Percentiles rank a stretch among this genome's conserved stretches.
These are phyloP conservation scores for Eudemis profundana DNA, from an alignment of 2,888 invertebrate genomes.

Conservation along the genomic window DNA sequence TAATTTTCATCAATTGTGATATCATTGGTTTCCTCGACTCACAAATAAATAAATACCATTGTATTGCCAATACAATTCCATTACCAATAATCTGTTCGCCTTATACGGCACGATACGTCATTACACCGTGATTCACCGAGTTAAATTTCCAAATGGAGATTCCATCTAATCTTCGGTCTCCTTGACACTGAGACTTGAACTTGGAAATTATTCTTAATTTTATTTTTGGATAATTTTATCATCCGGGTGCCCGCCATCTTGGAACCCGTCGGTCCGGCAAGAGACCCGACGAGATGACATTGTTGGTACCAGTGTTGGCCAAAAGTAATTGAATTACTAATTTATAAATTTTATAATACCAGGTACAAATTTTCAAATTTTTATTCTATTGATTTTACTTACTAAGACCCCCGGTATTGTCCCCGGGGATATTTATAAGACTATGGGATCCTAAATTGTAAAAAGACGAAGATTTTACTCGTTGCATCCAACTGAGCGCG, in stretches of 20 bases:
- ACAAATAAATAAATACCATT: slow-evolving; percentile 1
- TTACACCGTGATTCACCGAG: slow-evolving; percentile 19
- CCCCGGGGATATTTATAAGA: no score
- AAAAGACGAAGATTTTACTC: slow-evolving; percentile 10
- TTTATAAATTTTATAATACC: no score
- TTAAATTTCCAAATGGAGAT: slow-evolving; percentile 29
- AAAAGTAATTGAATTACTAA: no score
- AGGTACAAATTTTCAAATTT: no score
- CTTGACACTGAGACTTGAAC: slow-evolving; percentile 27
- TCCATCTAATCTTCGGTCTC: slow-evolving; percentile 17
- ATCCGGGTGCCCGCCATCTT: no score
- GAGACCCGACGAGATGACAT: no score
- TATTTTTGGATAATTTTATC: no score
- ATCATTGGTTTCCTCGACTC: not conserved
- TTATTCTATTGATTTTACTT: no score
- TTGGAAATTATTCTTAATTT: slow-evolving; percentile 4
- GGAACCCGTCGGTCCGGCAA: no score
- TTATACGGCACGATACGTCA: slow-evolving; percentile 10
- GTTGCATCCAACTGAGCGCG: slow-evolving; percentile 17
- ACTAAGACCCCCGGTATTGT: no score
- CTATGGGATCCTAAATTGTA: slow-evolving; percentile 2
- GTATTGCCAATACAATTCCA: no score
- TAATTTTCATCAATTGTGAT: not conserved
- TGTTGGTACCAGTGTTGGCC: no score
- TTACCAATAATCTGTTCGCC: slow-evolving; percentile 10